Percentiles rank a stretch among this genome's conserved stretches.
phyloP scores from a whole-genome alignment of 2,797 vertebrate genomes.

The Macropodus opercularis region DNA sequence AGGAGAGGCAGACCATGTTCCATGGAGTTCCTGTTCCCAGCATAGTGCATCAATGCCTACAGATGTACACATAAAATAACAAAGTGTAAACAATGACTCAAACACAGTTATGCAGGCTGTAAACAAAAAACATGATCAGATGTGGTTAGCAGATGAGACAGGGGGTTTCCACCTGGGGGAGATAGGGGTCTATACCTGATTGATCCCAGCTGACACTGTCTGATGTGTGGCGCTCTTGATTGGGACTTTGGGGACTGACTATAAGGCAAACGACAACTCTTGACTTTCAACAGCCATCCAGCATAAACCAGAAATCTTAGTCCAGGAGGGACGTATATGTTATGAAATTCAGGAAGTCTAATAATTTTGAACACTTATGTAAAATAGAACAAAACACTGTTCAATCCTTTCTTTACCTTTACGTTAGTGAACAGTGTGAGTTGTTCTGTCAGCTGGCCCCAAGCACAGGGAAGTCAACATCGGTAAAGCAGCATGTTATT shows the following conservation, averaged over 20 bases:
- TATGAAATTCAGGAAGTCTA: background rate
- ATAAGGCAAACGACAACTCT: slow-evolving; percentile 21
- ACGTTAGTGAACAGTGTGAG: background rate
- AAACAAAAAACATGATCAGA: slow-evolving; percentile 1
- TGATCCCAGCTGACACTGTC: slow-evolving; percentile 66
- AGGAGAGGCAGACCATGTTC: slow-evolving; percentile 92
- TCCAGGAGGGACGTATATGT: background rate
- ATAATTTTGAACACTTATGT: no score
- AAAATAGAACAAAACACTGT: background rate
- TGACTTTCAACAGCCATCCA: slow-evolving; percentile 12
- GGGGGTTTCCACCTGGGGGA: slow-evolving; percentile 38
- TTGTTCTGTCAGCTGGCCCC: background rate
- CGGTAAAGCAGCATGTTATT: slow-evolving; percentile 13
- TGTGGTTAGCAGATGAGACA: background rate
- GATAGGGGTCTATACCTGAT: slow-evolving; percentile 27
- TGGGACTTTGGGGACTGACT: slow-evolving; percentile 59
- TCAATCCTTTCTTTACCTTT: background rate
- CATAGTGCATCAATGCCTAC: slow-evolving; percentile 93
- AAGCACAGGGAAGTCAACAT: slow-evolving; percentile 1
- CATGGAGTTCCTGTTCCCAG: slow-evolving; percentile 92
- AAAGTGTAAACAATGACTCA: background rate
- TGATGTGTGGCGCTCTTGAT: slow-evolving; percentile 54
- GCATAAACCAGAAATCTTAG: background rate
- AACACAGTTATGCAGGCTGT: background rate
- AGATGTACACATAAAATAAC: slow-evolving; percentile 37